Base-by-base conservation (phyloP, 1,140 invertebrate species). In the Hyposmocoma kahamanoa region DNA sequence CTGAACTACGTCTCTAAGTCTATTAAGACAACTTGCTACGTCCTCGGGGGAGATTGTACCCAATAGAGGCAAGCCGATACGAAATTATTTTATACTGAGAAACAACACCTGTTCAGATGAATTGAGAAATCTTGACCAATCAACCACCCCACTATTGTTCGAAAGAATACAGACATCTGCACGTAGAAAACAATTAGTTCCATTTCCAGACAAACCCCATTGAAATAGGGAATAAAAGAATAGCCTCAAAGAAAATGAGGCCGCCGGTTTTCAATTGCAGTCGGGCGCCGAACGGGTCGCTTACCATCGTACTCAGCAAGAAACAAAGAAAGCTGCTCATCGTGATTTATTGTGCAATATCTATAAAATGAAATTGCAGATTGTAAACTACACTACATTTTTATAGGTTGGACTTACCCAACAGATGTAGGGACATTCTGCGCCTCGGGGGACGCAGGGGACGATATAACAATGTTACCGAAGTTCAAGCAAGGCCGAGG, bases 21-120 rank as follows among this genome's bases (percentile, higher is more conserved):
- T 78, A 81, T 83, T 84, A 84, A 80, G 80, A 78, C 69, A 74
- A 83, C 74, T 80, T 71, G 67, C 68, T 66, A 45, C 55, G 50
- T 57, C 59, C 75, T 55, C 66, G 20, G 47, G 71, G 71, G 72
- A 61, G 46, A 26, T 47, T 42, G 59, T 41, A 62, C 36, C 38
- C 65, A 74, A 63, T 66, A 43, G 55, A 56, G 65, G 67, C 56
- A 66, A 67, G 51, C 60, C 62, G 66, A 73, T 77, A 78, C 64
- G 69, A 67, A 76, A 81, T 78, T 70, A 76, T 73, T 77, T 76
- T 62, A 64, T 66, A 61, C 60, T 80, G 70, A 56, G 72, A 80
- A 81, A 69, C 65, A 50, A 53, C 74, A 80, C 72, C 72, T 77
- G 67, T 54, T 47, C 43, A 15, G 56, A 61, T 64, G 69, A 71